Base-by-base conservation (phyloP, 2,888 invertebrate species). In the Pycnomerus fuliginosus region DNA sequence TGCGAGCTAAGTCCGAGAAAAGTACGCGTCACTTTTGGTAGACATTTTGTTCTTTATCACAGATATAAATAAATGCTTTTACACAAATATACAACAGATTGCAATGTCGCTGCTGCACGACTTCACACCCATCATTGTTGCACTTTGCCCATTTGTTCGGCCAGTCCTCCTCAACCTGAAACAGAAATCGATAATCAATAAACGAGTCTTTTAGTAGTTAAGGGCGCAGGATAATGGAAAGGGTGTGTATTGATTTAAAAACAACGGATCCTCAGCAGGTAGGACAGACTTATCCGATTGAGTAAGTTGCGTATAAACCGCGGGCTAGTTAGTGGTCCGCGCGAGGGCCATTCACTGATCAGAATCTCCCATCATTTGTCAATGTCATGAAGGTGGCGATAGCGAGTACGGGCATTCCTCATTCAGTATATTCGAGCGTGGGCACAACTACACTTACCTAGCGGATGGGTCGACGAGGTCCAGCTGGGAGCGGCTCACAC, bases 321-420 rank as follows among this genome's bases (percentile, higher is more conserved):
- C 58, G 55, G 59, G 57, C 58, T 59, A 54, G 56, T 60, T 60
- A 65, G 70, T 71, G 65, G 61, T 71, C 73, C 25, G 46, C 50
- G 52, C 48, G 54, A 60, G 61, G 77, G 75, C 73, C 76, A 82
- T 76, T 77, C 77, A 76, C 75, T 72, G 84, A 84, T 84, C 80
- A 78, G 79, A 82, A 84, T 84, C 84, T 82, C 73, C 74, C 73
- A 75, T 82, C 83, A 84, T 84, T 84, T 84, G 83, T 84, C 84
- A 84, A 79, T 83, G 84, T 84, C 84, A 80, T 61, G 62, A 59
- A 72, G 71, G 73, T 72, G 72, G 71, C 71, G 71, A 72, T 71
- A 71, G 71, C 67, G 67, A 58, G 53, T 52, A 50, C 55, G 52
- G 67, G 67, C 68, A 70, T 71, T 68, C 68, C 66, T 70, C 70